Percentiles rank a stretch among this genome's conserved stretches.
Evolutionary conservation across 2,888 invertebrate species (phyloP).

Genomic region (Criorhina ranunculi): DNA sequence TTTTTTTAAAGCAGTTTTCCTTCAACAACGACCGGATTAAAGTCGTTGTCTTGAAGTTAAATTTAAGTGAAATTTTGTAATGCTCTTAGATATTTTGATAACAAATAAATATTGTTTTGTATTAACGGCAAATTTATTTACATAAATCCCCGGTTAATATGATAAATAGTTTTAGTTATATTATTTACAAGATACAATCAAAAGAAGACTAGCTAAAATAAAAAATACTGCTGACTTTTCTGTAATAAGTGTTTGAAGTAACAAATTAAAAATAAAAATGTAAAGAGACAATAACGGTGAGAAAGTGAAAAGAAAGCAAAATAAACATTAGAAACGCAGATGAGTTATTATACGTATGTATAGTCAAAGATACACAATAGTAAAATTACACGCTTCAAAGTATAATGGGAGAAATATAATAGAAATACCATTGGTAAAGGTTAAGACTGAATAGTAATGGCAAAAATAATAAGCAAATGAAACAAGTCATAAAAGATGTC

Average conservation of each 20-base stretch:
- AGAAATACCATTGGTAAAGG: constrained; percentile 66
- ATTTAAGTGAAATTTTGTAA: constrained; percentile 25
- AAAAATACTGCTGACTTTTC: constrained; percentile 1
- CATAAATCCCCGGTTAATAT: neutral
- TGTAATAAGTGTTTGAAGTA: constrained; percentile 15
- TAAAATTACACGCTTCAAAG: constrained; percentile 20
- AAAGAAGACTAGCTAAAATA: neutral
- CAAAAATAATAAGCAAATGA: neutral
- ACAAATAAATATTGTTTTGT: too few species aligned
- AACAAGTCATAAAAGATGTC: constrained; percentile 37
- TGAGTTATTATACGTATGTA: constrained; percentile 35
- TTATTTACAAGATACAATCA: too few species aligned
- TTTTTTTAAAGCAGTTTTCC: constrained; percentile 66
- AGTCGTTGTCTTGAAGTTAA: constrained; percentile 11
- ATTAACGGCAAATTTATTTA: constrained; percentile 29
- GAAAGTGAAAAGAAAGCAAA: constrained; percentile 75
- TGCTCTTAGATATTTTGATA: neutral
- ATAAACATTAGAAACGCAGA: constrained; percentile 21
- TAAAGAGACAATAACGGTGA: constrained; percentile 30
- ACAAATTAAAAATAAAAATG: constrained; percentile 17
- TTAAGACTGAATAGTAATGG: constrained; percentile 36
- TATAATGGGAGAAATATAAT: constrained; percentile 53
- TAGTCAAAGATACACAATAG: constrained; percentile 51
- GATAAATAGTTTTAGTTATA: too few species aligned
- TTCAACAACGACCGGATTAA: constrained; percentile 65